These are phyloP conservation scores for Pinctada fucata DNA, from an alignment of 2,888 invertebrate genomes.

Conservation along the genomic window DNA sequence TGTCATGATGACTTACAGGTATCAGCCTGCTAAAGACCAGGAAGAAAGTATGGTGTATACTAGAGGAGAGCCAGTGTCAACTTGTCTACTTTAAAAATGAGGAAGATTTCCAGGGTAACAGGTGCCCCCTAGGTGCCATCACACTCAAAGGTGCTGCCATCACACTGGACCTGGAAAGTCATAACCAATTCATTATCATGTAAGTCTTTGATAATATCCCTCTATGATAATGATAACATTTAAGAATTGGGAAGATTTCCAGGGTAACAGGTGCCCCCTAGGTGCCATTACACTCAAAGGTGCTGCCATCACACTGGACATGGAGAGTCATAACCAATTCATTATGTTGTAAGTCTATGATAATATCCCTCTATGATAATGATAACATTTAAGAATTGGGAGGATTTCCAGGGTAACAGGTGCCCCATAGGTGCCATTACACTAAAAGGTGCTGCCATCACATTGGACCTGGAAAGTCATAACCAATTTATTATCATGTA, in stretches of 20 bases:
- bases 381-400: constrained; percentile 74
- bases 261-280: constrained; percentile 62
- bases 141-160: constrained; percentile 75
- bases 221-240: constrained; percentile 41
- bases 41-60: constrained; percentile 74
- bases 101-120: constrained; percentile 68
- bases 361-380: too few species aligned
- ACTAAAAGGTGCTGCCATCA: constrained; percentile 74
- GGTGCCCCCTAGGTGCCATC: constrained; percentile 68
- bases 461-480: constrained; percentile 73
- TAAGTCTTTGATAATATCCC: constrained; percentile 54
- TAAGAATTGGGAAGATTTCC: constrained; percentile 72
- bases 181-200: constrained; percentile 77
- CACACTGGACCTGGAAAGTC: constrained; percentile 73
- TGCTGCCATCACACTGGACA: constrained; percentile 75
- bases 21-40: constrained; percentile 73
- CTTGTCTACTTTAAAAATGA: constrained; percentile 73
- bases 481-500: constrained; percentile 77
- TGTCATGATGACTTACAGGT: constrained; percentile 58
- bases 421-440: constrained; percentile 70
- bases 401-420: constrained; percentile 67
- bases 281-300: constrained; percentile 72
- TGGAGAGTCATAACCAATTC: constrained; percentile 76
- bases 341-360: constrained; percentile 76
- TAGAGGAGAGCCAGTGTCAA: constrained; percentile 74